A percentile compares a stretch with the other conserved stretches of the same genome.
These are phyloP conservation scores for Montifringilla adamsi DNA, from an alignment of 2,113 vertebrate species.

Conservation along the genomic window DNA sequence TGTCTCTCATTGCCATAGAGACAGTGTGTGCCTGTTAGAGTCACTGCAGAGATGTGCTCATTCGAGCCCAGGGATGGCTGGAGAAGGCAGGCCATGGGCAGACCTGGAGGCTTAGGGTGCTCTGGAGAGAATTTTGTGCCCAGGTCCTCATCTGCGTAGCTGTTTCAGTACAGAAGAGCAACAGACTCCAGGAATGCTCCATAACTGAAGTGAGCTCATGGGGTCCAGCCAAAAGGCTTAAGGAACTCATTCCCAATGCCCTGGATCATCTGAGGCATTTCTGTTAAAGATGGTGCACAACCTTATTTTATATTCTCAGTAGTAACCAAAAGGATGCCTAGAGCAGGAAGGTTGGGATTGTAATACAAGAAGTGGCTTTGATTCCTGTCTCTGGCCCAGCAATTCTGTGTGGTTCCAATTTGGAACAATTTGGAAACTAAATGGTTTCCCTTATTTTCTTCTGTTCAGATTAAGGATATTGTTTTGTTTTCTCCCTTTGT, in stretches of 20 bases:
- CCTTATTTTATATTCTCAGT: neutral
- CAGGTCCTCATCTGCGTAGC: neutral
- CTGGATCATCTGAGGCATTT: neutral
- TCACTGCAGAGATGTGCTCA: neutral
- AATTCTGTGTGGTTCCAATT: neutral
- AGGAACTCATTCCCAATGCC: neutral
- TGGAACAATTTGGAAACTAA: no score
- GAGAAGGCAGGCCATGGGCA: neutral
- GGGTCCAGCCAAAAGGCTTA: neutral
- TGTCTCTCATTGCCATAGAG: constrained; percentile 63
- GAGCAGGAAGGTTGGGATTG: neutral
- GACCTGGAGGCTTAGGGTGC: neutral
- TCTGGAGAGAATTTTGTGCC: neutral
- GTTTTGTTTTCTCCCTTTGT: neutral
- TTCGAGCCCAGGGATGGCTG: neutral
- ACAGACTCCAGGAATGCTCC: neutral
- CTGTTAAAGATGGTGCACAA: neutral
- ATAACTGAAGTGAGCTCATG: neutral
- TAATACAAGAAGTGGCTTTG: neutral
- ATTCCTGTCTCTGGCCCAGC: neutral
- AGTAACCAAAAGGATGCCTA: neutral
- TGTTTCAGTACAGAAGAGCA: neutral
- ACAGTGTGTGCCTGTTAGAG: constrained; percentile 29
- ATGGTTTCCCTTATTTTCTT: neutral
- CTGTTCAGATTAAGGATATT: neutral